phyloP scores from a whole-genome alignment of 2,797 vertebrate species.

The Takifugu rubripes region DNA sequence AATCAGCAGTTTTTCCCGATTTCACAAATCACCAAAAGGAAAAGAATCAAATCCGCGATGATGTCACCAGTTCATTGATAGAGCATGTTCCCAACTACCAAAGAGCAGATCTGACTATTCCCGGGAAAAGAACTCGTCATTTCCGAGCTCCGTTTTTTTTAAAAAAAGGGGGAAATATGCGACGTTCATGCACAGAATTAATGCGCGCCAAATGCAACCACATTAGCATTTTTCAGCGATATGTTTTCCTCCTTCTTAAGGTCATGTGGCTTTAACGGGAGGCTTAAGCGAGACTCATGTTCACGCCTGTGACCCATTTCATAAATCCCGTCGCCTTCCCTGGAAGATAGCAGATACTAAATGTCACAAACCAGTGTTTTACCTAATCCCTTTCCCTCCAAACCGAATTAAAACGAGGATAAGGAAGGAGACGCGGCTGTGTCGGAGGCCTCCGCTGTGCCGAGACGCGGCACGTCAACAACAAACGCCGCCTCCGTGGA shows the following conservation, averaged over 20 bases:
- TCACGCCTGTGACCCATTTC: conserved; percentile 67
- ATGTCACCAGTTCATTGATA: conserved; percentile 58
- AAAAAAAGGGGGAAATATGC: conserved; percentile 61
- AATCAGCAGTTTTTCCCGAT: conserved; percentile 61
- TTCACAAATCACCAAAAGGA: conserved; percentile 45
- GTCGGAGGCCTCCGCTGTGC: conserved; percentile 29
- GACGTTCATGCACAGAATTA: conserved; percentile 72
- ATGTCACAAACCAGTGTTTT: conserved; percentile 73
- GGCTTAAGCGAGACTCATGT: conserved; percentile 75
- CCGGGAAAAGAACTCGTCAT: conserved; percentile 48
- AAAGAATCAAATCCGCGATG: conserved; percentile 53
- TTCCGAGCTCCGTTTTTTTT: conserved; percentile 61
- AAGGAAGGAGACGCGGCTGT: conserved; percentile 36
- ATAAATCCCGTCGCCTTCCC: conserved; percentile 72
- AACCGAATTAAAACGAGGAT: conserved; percentile 66
- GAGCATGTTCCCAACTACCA: conserved; percentile 44
- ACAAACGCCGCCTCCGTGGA: conserved; percentile 82
- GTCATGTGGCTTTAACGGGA: conserved; percentile 74
- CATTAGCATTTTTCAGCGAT: conserved; percentile 73
- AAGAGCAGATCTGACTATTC: conserved; percentile 48
- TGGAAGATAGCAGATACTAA: conserved; percentile 66
- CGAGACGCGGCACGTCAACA: conserved; percentile 77
- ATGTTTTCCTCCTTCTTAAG: conserved; percentile 72
- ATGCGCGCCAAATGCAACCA: conserved; percentile 65
- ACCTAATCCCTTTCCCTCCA: conserved; percentile 67